Evolutionary conservation across 2,888 invertebrate genomes (phyloP), one percentile per base, ranked within the genome.

Genomic region (Ametastegia equiseti): DNA sequence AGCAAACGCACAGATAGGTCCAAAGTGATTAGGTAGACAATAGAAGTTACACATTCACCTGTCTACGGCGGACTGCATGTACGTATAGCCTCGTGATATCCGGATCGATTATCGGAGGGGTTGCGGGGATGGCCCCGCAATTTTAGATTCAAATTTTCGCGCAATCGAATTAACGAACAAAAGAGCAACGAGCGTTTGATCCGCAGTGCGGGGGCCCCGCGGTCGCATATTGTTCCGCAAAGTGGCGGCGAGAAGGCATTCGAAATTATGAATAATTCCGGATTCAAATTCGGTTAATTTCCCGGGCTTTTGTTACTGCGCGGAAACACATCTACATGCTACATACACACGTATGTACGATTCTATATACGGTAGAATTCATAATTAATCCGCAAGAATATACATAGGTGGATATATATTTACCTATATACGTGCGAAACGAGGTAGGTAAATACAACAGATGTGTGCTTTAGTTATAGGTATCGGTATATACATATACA

Each of bases 101-200:
- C 5, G 11, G 15, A 30, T 23, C 3, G 27, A 47, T 71, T 11
- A 47, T 54, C 57, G 30, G 36, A 23, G 75, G 15, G 33, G 33
- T 30, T 30, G 63, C 19, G 5, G 33, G 13, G 63, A 30, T 11
- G 63, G 84, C 83, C 84, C 85, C 84, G 54, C 60, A 87, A 90
- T 90, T 90, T 90, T 83, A 86, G 88, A 90, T 90, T 90, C 89
- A 90, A 90, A 90, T 90, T 90, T 88, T 84, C 85, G 86, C 85
- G 86, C 89, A 89, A 90, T 90, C 87, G 86, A 89, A 90, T 90
- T 90, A 90, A 88, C 86, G 83, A 86, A 85, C 86, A 86, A 86
- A 86, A 87, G 87, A 88, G 88, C 89, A 89, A 89, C 88, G 86
- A 87, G 86, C 90, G 90, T 90, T 90, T 90, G 90, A 90, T 90